phyloP scores from a whole-genome alignment of 2,797 vertebrate species.

The Tapera naevia region DNA sequence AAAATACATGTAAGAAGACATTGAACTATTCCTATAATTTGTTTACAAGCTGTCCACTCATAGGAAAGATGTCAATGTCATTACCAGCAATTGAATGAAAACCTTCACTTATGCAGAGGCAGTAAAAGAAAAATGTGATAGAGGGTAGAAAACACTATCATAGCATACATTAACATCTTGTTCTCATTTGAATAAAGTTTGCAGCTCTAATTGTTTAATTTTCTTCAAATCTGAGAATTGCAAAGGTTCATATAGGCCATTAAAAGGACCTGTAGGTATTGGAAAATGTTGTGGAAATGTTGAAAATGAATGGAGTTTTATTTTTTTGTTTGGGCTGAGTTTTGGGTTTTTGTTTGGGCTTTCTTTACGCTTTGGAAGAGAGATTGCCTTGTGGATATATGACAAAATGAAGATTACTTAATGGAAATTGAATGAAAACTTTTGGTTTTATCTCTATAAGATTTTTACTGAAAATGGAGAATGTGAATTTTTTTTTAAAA shows the following conservation, averaged over 20 bases:
- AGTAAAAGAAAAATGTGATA: background rate
- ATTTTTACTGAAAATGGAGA: background rate
- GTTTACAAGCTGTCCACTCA: background rate
- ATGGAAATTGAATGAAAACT: background rate
- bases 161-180: background rate
- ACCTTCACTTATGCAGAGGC: background rate
- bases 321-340: background rate
- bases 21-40: background rate
- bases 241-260: accelerated
- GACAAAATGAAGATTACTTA: background rate
- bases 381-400: background rate
- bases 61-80: background rate
- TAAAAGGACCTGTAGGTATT: background rate
- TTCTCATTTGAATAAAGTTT: background rate
- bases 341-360: no score
- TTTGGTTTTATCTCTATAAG: no score
- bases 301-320: background rate
- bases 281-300: background rate
- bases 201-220: background rate
- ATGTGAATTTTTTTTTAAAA: background rate
- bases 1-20: background rate
- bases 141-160: background rate
- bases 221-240: background rate
- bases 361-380: background rate
- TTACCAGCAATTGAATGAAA: background rate